Base-by-base conservation (phyloP, 2,797 vertebrate genomes). In the Platalea minor region DNA sequence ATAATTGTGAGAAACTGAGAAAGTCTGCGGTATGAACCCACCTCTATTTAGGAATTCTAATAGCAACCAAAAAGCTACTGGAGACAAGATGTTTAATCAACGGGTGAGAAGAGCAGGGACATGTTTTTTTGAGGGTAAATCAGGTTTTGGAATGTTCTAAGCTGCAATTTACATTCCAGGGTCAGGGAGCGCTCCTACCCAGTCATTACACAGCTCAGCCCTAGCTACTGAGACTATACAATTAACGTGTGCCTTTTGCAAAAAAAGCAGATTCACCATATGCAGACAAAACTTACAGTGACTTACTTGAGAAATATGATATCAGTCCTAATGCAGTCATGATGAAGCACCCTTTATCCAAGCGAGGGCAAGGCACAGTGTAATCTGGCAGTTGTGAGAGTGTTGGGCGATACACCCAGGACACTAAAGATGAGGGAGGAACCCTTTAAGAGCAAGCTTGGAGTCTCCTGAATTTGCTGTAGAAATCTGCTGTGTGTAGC, bases 151-250 rank as follows among this genome's bases (percentile, higher is more conserved):
- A 94, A 95, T 84, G 72, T 70, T 83, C 56, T 89, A 91, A 92
- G 48, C 60, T 77, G 89, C 64, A 92, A 96, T 96, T 97, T 89
- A 93, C 91, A 92, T 96, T 97, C 92, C 87, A 77, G 28, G 37
- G 59, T 56, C 70, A 80, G 59, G 31, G 67, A 92, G 39, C 39
- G 23, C n/a, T 94, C 64, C 68, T 85, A 72, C 68, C 59, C 70
- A 20, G 60, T 76, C 56, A 92, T 96, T 89, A 85, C 10, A 15
- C 60, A 70, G 77, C 89, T 91, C 70, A 77, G 67, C 64, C 37
- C 41, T 7, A 9, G 45, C 54, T 78, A 9, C 54, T 8, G 35
- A 63, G 59, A 76, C 37, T 70, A 11, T 53, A n/a, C 4, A 56
- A n/a, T 37, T 48, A 56, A 5, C 5, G 4, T 7, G 46, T 17